Percentiles rank a stretch among this genome's conserved stretches.
Evolutionary conservation across 2,888 invertebrate genomes (phyloP).

Genomic region (Syritta pipiens): DNA sequence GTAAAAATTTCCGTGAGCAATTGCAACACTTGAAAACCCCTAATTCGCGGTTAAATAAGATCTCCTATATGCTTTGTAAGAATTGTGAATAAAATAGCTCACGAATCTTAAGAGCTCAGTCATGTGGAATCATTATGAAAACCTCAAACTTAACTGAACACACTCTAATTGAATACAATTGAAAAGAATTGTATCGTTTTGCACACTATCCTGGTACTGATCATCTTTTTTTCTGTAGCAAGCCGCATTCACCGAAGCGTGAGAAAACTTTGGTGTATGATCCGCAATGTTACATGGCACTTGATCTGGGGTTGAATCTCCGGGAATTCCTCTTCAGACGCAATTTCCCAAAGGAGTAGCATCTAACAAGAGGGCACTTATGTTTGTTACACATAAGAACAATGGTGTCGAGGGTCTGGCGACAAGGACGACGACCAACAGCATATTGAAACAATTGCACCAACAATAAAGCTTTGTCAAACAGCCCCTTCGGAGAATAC

Average conservation of each 20-base stretch:
- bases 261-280: constrained; percentile 59
- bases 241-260: constrained; percentile 48
- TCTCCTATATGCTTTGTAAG: too few relatives aligned
- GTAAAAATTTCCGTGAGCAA: too few relatives aligned
- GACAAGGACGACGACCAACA: constrained; percentile 67
- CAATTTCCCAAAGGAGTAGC: constrained; percentile 62
- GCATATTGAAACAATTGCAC: constrained; percentile 53
- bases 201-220: constrained; percentile 29
- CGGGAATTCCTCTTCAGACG: constrained; percentile 59
- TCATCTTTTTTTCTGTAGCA: constrained; percentile 28
- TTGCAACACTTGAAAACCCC: constrained; percentile 47
- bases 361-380: constrained; percentile 57
- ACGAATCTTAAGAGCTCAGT: constrained; percentile 40
- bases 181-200: constrained; percentile 50
- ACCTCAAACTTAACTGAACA: constrained; percentile 64
- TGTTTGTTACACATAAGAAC: constrained; percentile 59
- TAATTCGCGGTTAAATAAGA: constrained; percentile 56
- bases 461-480: constrained; percentile 29
- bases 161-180: constrained; percentile 64
- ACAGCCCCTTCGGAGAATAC: too few relatives aligned
- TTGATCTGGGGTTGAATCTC: constrained; percentile 63
- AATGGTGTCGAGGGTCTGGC: constrained; percentile 40
- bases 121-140: constrained; percentile 50
- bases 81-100: constrained; percentile 4
- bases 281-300: constrained; percentile 53